Base-by-base conservation (phyloP, 2,888 invertebrate species). In the Ormyrus thymus region DNA sequence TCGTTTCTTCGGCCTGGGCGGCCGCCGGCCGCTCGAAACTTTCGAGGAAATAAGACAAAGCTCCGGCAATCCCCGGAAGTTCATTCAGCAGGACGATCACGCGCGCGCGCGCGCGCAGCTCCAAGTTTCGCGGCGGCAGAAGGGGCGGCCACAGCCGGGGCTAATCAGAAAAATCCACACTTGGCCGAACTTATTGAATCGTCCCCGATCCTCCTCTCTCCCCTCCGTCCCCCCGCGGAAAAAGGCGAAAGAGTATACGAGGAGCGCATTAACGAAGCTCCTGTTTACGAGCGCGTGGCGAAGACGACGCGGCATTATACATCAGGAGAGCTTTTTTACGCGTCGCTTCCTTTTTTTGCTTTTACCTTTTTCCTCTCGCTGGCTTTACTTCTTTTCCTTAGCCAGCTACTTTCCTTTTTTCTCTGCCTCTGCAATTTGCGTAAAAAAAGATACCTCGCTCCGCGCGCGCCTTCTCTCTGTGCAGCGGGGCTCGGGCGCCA, bases 111-210 rank as follows among this genome's bases (percentile, higher is more conserved):
- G 83, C 82, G 84, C 85, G 85, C 29, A 29, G 4, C 29, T 84
- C 87, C 87, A 88, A 88, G 87, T 88, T 88, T 84, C 29, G 79
- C 84, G 15, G 29, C 29, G 29, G 29, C 29, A 29, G 29, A 29
- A 29, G 29, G 29, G 29, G 29, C 29, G 29, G 29, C 29, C 29
- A 29, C 29, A 29, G 29, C 51, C 45, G 46, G 84, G 83, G 86
- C 87, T 88, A 88, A 88, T 88, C 88, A 88, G 87, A 88, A 88
- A 88, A 88, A 88, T 88, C 88, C 87, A 88, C 88, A 87, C 87
- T 85, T 82, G 83, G 84, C 48, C 82, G 85, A 84, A 83, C 83
- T 88, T 88, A 88, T 88, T 88, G 87, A 88, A 88, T 88, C 85
- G 87, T 84, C 83, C 76, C 76, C 61, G 58, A 61, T 65, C 64